These are phyloP conservation scores for Phylloscopus collybita DNA, from an alignment of 2,797 vertebrate genomes.

Conservation along the genomic window DNA sequence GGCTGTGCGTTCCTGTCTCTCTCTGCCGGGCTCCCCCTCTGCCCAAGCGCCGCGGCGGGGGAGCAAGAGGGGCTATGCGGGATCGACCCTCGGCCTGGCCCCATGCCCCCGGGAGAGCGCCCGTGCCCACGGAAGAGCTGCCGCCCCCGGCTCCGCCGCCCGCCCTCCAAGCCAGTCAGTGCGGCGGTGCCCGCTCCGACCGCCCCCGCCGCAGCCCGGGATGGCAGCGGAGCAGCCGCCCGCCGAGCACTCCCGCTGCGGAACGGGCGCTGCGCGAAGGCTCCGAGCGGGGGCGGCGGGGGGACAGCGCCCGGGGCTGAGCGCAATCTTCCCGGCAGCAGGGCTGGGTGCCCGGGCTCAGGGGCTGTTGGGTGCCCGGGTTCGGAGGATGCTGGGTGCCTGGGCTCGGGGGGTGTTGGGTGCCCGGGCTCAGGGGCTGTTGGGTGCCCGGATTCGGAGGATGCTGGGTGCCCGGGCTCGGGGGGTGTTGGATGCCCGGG, in stretches of 20 bases:
- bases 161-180: not conserved
- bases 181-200: not conserved
- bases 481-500: not conserved
- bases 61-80: not conserved
- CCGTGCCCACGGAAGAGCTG: not conserved
- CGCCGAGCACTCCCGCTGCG: not conserved
- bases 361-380: not conserved
- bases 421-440: no score
- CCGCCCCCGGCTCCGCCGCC: not conserved
- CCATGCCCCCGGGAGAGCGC: no score
- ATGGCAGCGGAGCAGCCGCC: not conserved
- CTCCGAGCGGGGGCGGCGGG: not conserved
- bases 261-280: not conserved
- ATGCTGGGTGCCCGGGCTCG: no score
- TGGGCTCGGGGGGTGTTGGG: not conserved
- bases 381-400: no score
- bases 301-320: not conserved
- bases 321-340: no score
- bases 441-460: no score
- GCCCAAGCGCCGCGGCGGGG: not conserved
- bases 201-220: not conserved
- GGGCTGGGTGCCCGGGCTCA: not conserved
- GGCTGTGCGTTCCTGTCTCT: not conserved
- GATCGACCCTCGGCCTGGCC: not conserved
- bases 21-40: not conserved